Percentiles rank a stretch among this genome's conserved stretches.
Evolutionary conservation across 2,888 invertebrate species (phyloP).

Genomic region (Chouioia cunea): DNA sequence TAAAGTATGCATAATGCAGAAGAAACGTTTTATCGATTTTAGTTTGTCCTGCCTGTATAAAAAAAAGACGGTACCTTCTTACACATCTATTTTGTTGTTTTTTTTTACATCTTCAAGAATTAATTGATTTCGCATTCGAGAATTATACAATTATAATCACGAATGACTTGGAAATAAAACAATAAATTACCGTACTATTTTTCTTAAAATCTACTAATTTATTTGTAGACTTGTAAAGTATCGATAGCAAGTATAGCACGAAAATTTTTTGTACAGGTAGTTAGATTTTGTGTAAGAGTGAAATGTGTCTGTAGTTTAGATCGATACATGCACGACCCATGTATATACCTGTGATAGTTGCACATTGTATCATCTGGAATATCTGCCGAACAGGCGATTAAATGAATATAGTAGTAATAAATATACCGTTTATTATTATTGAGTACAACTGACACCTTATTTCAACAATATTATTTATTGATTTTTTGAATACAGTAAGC

Average conservation of each 20-base stretch:
- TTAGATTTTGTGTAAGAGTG: constrained; percentile 23
- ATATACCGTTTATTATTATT: constrained; percentile 40
- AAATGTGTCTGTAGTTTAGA: constrained; percentile 40
- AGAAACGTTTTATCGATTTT: constrained; percentile 15
- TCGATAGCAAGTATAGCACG: not conserved
- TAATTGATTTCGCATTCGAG: no score
- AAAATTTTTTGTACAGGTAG: constrained; percentile 42
- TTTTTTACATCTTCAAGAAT: no score
- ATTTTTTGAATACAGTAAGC: constrained; percentile 36
- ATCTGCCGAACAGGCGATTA: constrained; percentile 48
- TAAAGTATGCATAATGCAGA: constrained; percentile 37
- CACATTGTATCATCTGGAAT: constrained; percentile 55
- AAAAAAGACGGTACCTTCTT: constrained; percentile 11
- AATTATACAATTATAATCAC: not conserved
- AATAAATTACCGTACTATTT: no score
- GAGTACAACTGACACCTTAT: not conserved
- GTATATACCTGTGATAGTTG: constrained; percentile 62
- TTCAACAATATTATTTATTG: constrained; percentile 46
- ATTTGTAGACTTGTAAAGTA: not conserved
- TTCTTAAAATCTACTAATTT: not conserved
- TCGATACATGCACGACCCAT: constrained; percentile 50
- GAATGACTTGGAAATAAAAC: no score
- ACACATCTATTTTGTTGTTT: not conserved
- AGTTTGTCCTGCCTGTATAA: constrained; percentile 33
- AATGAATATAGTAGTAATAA: constrained; percentile 36